Percentiles rank a stretch among this genome's conserved stretches.
phyloP scores from a whole-genome alignment of 1,140 invertebrate genomes.

The Drosophila athabasca region DNA sequence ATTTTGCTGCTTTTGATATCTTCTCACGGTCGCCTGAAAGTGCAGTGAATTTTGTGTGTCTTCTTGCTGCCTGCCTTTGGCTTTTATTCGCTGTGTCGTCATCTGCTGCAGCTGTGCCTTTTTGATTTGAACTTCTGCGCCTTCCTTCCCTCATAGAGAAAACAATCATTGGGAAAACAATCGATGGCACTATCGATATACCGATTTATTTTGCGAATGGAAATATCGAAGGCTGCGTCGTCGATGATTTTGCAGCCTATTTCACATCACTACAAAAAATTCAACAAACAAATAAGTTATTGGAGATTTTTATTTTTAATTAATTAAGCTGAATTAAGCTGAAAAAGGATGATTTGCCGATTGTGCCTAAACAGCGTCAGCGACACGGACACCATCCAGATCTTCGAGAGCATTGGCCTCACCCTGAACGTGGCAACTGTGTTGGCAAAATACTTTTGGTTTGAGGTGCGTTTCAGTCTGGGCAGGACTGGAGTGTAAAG shows the following conservation, averaged over 20 bases:
- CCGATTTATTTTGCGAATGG: too few relatives aligned
- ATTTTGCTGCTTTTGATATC: constrained; percentile 41
- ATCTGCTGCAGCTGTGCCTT: too few relatives aligned
- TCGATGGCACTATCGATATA: too few relatives aligned
- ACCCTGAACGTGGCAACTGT: constrained; percentile 56
- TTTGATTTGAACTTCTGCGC: too few relatives aligned
- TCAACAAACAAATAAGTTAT: constrained; percentile 32
- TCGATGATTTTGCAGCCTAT: constrained; percentile 1
- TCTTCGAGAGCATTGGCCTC: constrained; percentile 59
- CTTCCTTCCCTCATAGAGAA: too few relatives aligned
- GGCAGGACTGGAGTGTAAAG: background rate
- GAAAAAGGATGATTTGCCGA: constrained; percentile 74
- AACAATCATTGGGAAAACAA: too few relatives aligned
- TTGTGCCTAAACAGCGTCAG: constrained; percentile 70
- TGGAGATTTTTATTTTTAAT: constrained; percentile 21
- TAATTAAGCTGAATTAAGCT: constrained; percentile 34
- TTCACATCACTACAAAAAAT: constrained; percentile 5
- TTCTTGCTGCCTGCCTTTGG: too few relatives aligned
- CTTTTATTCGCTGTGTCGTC: too few relatives aligned
- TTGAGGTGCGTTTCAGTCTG: constrained; percentile 44
- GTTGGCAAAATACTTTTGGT: constrained; percentile 71
- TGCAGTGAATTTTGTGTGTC: too few relatives aligned
- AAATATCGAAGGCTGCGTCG: too few relatives aligned
- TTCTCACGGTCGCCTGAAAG: background rate
- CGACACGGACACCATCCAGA: constrained; percentile 64